These are phyloP conservation scores for Mus caroli DNA, from an alignment of 2,797 vertebrate species.

Conservation along the genomic window DNA sequence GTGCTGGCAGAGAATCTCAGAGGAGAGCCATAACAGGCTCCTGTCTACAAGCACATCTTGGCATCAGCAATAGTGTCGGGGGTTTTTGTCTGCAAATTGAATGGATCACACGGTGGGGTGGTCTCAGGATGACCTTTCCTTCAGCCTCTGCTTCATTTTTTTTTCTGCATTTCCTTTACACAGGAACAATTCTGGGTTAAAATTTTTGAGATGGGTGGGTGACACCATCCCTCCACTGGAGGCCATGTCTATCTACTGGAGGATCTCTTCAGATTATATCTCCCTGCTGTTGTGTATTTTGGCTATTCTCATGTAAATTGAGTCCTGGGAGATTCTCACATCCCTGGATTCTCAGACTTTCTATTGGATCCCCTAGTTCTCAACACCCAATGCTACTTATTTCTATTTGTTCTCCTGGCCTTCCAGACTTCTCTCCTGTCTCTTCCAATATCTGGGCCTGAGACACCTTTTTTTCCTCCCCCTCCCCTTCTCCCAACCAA, in stretches of 20 bases:
- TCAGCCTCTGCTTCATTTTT: background rate
- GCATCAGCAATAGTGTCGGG: background rate
- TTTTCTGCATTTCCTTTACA: background rate
- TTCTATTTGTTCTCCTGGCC: background rate
- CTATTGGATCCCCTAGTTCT: background rate
- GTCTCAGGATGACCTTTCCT: background rate
- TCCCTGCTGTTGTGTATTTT: background rate
- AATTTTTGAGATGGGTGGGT: background rate
- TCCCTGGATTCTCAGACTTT: background rate
- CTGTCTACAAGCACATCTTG: background rate
- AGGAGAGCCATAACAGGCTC: background rate
- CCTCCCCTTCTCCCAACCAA: background rate
- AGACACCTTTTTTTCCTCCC: background rate
- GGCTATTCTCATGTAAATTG: background rate
- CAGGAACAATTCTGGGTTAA: background rate
- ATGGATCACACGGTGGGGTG: fast-evolving
- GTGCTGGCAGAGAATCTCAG: background rate
- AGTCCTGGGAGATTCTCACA: background rate
- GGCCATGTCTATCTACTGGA: background rate
- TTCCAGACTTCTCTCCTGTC: background rate
- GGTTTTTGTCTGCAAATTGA: background rate
- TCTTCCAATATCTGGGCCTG: background rate
- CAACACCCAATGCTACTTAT: background rate
- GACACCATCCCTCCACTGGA: background rate
- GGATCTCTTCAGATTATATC: background rate